phyloP scores from a whole-genome alignment of 2,888 invertebrate species.

The Gymnoscelis rufifasciata region DNA sequence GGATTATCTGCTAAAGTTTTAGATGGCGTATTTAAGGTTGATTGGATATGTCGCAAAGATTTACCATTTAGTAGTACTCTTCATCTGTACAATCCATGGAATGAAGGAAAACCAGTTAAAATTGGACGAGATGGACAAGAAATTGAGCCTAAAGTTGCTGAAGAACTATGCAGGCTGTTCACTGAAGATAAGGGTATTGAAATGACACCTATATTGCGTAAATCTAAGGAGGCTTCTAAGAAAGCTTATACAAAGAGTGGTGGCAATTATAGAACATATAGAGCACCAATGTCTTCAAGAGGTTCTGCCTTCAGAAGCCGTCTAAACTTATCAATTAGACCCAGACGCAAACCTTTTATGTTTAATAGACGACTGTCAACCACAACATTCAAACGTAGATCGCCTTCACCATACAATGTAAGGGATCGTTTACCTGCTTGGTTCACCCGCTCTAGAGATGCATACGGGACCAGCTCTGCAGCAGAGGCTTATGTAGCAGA shows the following conservation, averaged over 20 bases:
- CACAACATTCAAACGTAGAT: slow-evolving; percentile 76
- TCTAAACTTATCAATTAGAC: slow-evolving; percentile 68
- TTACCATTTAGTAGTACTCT: slow-evolving; percentile 94
- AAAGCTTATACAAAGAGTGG: slow-evolving; percentile 76
- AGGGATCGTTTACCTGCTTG: slow-evolving; percentile 81
- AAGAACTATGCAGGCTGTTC: slow-evolving; percentile 95
- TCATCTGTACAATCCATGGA: slow-evolving; percentile 98
- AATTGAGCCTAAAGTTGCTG: slow-evolving; percentile 96
- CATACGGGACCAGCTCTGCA: slow-evolving; percentile 68
- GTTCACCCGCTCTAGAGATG: slow-evolving; percentile 77
- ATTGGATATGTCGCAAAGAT: slow-evolving; percentile 98
- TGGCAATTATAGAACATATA: slow-evolving; percentile 71
- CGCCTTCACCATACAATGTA: slow-evolving; percentile 75
- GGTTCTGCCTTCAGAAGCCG: slow-evolving; percentile 74
- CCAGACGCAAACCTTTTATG: slow-evolving; percentile 81
- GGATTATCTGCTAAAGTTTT: slow-evolving; percentile 94
- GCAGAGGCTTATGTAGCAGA: slow-evolving; percentile 94
- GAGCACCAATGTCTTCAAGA: slow-evolving; percentile 65
- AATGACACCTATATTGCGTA: slow-evolving; percentile 90
- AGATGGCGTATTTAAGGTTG: slow-evolving; percentile 97
- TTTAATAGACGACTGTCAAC: slow-evolving; percentile 81
- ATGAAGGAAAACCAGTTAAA: slow-evolving; percentile 98
- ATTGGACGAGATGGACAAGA: slow-evolving; percentile 99
- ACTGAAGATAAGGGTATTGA: slow-evolving; percentile 95
- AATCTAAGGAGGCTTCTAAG: slow-evolving; percentile 90